Percentiles rank a stretch among this genome's conserved stretches.
These are phyloP conservation scores for Hirundo rustica DNA, from an alignment of 2,797 vertebrate species.

Conservation along the genomic window DNA sequence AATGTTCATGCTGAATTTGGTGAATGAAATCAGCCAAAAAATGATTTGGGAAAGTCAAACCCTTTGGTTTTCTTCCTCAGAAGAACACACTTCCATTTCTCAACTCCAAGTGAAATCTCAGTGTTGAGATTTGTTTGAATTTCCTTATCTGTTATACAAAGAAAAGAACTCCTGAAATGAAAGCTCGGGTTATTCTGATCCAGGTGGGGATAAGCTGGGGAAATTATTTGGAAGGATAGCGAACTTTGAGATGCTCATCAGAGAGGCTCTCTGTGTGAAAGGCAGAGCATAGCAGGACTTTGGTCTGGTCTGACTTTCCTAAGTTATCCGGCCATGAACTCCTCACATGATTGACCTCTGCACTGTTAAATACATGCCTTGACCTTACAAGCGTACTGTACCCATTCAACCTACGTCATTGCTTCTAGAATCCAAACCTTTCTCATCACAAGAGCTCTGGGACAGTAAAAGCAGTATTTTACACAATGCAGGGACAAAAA, in stretches of 20 bases:
- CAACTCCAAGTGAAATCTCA: background rate
- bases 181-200: background rate
- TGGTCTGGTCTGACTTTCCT: background rate
- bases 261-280: background rate
- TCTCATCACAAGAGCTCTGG: background rate
- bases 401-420: background rate
- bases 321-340: background rate
- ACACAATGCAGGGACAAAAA: background rate
- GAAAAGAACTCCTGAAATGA: background rate
- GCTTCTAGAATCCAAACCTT: background rate
- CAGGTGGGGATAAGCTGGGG: background rate
- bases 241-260: slow-evolving; percentile 18
- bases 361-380: background rate
- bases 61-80: background rate
- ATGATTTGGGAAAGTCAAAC: background rate
- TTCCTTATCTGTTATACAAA: background rate
- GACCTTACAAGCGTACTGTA: background rate
- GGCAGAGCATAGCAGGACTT: slow-evolving; percentile 27
- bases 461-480: background rate
- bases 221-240: background rate
- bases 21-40: background rate
- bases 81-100: background rate
- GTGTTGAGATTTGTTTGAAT: background rate
- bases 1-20: background rate
- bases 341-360: background rate